Conservation (phyloP, 2,113 vertebrate genomes). For the Semnornis frantzii region DNA sequence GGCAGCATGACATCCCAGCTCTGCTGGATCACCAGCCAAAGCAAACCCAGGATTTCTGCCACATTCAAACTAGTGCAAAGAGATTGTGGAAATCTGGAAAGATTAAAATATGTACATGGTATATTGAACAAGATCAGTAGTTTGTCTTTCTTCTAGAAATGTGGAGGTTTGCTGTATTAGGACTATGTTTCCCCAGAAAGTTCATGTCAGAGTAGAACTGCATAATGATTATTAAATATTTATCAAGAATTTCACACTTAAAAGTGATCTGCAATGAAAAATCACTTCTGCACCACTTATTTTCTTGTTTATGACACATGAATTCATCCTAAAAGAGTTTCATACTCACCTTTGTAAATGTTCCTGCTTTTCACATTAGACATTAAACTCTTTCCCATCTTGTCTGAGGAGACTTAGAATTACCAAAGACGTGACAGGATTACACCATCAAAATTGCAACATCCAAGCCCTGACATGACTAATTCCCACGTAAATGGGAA, state of each 20-base stretch:
- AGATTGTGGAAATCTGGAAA: neutral
- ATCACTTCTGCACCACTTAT: neutral
- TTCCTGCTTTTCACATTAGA: conserved; percentile 7
- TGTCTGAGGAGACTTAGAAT: neutral
- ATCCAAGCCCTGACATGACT: neutral
- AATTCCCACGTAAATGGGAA: neutral
- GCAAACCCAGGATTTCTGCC: neutral
- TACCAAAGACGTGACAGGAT: neutral
- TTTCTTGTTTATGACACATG: neutral
- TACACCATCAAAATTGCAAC: conserved; percentile 34
- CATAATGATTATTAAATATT: neutral
- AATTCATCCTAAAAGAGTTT: neutral
- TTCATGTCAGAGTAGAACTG: neutral
- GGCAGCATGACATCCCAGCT: neutral
- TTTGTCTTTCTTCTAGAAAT: neutral
- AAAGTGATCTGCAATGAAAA: neutral
- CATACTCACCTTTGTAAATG: neutral
- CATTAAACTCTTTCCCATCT: neutral
- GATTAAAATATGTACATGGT: neutral
- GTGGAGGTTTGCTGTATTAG: rapidly evolving
- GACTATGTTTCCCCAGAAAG: neutral
- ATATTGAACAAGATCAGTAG: neutral
- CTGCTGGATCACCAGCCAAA: neutral
- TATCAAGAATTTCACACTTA: neutral
- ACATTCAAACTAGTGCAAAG: neutral